These are phyloP conservation scores for Sturmia bella DNA, from an alignment of 2,888 invertebrate species.

Conservation along the genomic window DNA sequence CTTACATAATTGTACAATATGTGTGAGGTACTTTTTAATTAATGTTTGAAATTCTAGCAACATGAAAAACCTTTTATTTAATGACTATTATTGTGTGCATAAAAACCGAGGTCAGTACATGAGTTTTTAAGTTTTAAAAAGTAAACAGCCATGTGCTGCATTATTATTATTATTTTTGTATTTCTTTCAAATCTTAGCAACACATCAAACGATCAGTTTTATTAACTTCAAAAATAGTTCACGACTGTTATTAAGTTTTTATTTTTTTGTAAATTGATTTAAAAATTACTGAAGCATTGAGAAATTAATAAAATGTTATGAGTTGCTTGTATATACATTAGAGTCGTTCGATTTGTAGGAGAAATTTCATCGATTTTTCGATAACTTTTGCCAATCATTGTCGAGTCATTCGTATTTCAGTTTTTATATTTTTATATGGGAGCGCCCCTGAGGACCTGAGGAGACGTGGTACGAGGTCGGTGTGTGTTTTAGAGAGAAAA, in stretches of 20 bases:
- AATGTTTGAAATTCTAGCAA: conserved; percentile 16
- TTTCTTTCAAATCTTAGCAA: conserved; percentile 12
- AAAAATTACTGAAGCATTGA: neutral
- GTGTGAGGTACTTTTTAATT: neutral
- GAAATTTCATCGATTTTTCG: too few relatives aligned
- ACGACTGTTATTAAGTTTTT: conserved; percentile 10
- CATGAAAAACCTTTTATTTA: conserved; percentile 23
- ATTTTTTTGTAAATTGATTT: neutral
- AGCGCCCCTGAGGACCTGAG: too few relatives aligned
- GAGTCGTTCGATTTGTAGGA: too few relatives aligned
- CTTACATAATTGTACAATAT: too few relatives aligned
- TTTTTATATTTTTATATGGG: too few relatives aligned
- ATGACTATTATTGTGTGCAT: conserved; percentile 22
- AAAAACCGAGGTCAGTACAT: conserved; percentile 39
- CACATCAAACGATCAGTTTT: conserved; percentile 1
- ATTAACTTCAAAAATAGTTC: conserved; percentile 15
- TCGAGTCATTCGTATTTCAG: too few relatives aligned
- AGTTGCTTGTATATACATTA: too few relatives aligned
- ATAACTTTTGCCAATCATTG: too few relatives aligned
- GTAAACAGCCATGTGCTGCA: conserved; percentile 11
- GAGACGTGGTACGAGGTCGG: too few relatives aligned
- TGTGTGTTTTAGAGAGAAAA: too few relatives aligned
- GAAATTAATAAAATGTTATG: neutral
- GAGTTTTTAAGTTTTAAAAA: conserved; percentile 8
- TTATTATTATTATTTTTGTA: neutral